These are phyloP conservation scores for Shargacucullia verbasci DNA, from an alignment of 2,888 invertebrate genomes.

Conservation along the genomic window DNA sequence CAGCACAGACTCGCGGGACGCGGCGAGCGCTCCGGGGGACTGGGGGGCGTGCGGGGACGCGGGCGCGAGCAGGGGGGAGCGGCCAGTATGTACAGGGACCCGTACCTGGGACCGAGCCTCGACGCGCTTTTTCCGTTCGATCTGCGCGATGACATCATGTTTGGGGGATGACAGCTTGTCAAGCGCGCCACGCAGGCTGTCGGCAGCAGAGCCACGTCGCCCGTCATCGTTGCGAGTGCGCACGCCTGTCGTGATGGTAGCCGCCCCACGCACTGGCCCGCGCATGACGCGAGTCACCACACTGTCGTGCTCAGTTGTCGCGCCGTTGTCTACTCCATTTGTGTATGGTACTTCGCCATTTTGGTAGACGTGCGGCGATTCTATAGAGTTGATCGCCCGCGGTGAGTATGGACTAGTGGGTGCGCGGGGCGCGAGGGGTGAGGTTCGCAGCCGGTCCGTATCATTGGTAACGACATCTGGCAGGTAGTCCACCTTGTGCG, in stretches of 20 bases:
- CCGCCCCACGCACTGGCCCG: constrained; percentile 92
- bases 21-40: constrained; percentile 67
- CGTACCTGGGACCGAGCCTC: constrained; percentile 73
- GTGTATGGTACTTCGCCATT: constrained; percentile 63
- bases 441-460: constrained; percentile 62
- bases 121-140: constrained; percentile 69
- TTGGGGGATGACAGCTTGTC: constrained; percentile 83
- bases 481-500: constrained; percentile 82
- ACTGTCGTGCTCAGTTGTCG: constrained; percentile 90
- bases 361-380: constrained; percentile 58
- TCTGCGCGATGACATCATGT: constrained; percentile 71
- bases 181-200: constrained; percentile 87
- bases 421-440: constrained; percentile 52
- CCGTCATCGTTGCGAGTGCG: constrained; percentile 86
- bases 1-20: constrained; percentile 76
- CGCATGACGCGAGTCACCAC: constrained; percentile 93
- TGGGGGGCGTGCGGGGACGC: constrained; percentile 69
- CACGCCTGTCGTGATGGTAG: constrained; percentile 90
- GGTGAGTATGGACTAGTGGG: constrained; percentile 60
- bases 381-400: constrained; percentile 42
- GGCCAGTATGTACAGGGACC: constrained; percentile 70
- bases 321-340: constrained; percentile 71
- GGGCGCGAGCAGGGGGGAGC: constrained; percentile 69
- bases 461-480: constrained; percentile 86
- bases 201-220: constrained; percentile 67